A percentile compares a stretch with the other conserved stretches of the same genome.
Conservation (phyloP, 2,888 invertebrate species). For the Diarsia brunnea region DNA sequence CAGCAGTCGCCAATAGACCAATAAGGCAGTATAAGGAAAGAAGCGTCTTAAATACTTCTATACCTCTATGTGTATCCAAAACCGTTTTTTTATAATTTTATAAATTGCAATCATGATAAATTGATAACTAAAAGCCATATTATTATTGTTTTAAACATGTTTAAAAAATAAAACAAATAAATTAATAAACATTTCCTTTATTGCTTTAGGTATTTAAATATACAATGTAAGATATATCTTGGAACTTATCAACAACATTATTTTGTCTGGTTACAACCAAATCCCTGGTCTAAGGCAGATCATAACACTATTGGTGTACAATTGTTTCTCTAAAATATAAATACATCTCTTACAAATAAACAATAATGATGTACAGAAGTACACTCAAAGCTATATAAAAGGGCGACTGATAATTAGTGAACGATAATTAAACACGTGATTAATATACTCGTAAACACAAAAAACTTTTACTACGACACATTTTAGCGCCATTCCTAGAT, state of each 20-base stretch:
- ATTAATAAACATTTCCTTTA: conserved; percentile 46
- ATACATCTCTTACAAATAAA: conserved; percentile 40
- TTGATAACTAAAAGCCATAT: too few relatives aligned
- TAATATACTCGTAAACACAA: too few relatives aligned
- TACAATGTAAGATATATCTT: conserved; percentile 35
- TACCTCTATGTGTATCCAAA: too few relatives aligned
- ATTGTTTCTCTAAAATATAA: conserved; percentile 45
- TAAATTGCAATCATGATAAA: too few relatives aligned
- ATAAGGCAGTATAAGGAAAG: too few relatives aligned
- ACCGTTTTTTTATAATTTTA: too few relatives aligned
- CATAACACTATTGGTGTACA: conserved; percentile 56
- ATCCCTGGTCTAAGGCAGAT: conserved; percentile 44
- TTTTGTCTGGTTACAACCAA: conserved; percentile 29
- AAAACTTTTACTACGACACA: too few relatives aligned
- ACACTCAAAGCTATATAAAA: conserved; percentile 33
- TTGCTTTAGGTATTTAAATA: conserved; percentile 54
- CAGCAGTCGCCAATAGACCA: too few relatives aligned
- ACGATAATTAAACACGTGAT: too few relatives aligned
- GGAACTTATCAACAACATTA: conserved; percentile 52
- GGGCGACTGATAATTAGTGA: too few relatives aligned
- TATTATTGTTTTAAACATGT: neutral
- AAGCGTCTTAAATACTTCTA: too few relatives aligned
- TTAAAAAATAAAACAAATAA: neutral
- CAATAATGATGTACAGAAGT: conserved; percentile 16
- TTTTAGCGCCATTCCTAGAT: too few relatives aligned